phyloP scores from a whole-genome alignment of 2,113 vertebrate species.

The Piaya cayana region DNA sequence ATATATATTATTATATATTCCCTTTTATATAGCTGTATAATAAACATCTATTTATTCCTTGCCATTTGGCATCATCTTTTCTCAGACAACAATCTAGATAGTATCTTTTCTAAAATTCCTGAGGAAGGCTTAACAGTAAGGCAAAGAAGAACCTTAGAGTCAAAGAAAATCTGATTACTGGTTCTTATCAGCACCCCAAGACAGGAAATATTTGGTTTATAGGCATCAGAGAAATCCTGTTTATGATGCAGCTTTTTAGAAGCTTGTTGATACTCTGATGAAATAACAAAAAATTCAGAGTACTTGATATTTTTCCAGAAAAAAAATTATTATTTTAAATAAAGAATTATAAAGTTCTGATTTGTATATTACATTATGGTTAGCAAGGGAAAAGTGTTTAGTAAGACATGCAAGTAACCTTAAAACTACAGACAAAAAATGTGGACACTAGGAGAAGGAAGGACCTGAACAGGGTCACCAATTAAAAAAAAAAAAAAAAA shows the following conservation, averaged over 20 bases:
- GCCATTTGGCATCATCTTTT: background rate
- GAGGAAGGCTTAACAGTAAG: background rate
- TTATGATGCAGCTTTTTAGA: background rate
- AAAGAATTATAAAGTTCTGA: background rate
- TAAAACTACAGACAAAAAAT: background rate
- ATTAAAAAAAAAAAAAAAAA: background rate
- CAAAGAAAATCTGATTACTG: background rate
- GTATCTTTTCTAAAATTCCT: background rate
- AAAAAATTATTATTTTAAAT: background rate
- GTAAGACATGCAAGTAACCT: background rate
- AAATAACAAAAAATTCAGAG: background rate
- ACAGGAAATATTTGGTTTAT: background rate
- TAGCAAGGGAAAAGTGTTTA: background rate
- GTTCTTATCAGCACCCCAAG: background rate
- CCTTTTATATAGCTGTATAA: background rate
- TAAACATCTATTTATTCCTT: background rate
- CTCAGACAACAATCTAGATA: background rate
- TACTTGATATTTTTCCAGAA: background rate
- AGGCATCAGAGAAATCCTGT: background rate
- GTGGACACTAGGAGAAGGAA: background rate
- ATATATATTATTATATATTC: background rate
- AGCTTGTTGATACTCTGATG: background rate
- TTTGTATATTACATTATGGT: background rate
- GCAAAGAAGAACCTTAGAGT: background rate
- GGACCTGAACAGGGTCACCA: background rate